Evolutionary conservation across 2,113 vertebrate genomes (phyloP), one percentile per base, ranked within the genome.

Genomic region (Melospiza melodia): DNA sequence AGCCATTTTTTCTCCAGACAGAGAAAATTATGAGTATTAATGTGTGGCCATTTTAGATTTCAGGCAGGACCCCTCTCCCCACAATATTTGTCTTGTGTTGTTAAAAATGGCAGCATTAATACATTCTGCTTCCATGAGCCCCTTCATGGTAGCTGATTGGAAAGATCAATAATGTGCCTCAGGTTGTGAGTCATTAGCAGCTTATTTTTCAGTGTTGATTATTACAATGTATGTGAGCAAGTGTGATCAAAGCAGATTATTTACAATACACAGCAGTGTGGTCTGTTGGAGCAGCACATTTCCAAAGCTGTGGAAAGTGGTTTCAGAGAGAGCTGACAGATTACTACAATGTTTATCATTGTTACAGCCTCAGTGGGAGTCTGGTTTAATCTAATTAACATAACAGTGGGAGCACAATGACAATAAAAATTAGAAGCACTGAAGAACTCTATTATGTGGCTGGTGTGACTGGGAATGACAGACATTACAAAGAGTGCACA

Each of bases 381-480:
- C 87, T 80, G 85, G 21, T 51, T 93, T 93, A 80, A 93, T 91
- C 85, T 76, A 86, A 95, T 96, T 91, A 95, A 37, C 79, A 22
- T 55, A 55, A 88, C 72, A 92, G 85, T 84, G 72, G 67, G 83
- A 84, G 87, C 43, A 85, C 51, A 80, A 18, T 63, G 75, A 63
- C 84, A 90, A 88, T 84, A 87, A 93, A 76, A 93, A 90, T 88
- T 46, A 94, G 87, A 58, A 69, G 63, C 46, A 25, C 41, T 62
- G 17, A 89, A 61, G 66, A 85, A 66, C 24, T 90, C 65, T 46
- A 27, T 94, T 91, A 68, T 27, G 41, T 61, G 73, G 73, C 72
- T 67, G 52, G n/a, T 43, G 51, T 71, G 90, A 39, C 72, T 87
- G 78, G 55, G 39, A 84, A 41, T 59, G 61, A 73, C 71, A 91